These are phyloP conservation scores for Hirtodrosophila alboralis DNA, from an alignment of 2,888 invertebrate species.

Conservation along the genomic window DNA sequence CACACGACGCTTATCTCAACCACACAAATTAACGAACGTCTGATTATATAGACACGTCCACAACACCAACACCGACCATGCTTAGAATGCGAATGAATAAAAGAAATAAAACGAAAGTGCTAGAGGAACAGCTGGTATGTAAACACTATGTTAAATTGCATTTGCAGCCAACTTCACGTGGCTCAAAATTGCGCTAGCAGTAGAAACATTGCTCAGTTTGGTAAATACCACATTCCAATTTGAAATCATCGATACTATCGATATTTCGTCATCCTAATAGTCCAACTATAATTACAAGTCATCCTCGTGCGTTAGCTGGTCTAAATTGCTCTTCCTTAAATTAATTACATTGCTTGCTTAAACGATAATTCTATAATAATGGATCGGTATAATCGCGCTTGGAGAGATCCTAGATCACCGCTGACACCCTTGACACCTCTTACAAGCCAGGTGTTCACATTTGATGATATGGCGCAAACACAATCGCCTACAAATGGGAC, in stretches of 20 bases:
- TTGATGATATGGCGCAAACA: conserved; percentile 40
- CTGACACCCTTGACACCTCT: conserved; percentile 70
- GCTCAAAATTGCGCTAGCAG: conserved; percentile 4
- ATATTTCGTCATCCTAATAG: no score
- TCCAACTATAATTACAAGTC: no score
- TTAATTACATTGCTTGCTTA: neutral
- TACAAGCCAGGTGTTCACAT: conserved; percentile 55
- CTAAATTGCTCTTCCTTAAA: no score
- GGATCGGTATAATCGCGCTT: conserved; percentile 66
- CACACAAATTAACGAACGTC: conserved; percentile 23
- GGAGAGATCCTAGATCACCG: conserved; percentile 71
- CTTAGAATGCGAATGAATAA: conserved; percentile 12
- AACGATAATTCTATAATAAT: conserved; percentile 13
- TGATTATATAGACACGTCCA: conserved; percentile 35
- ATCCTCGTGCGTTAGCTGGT: no score
- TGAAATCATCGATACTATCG: no score
- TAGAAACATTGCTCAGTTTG: no score
- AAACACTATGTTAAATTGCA: conserved; percentile 18
- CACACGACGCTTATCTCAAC: conserved; percentile 41
- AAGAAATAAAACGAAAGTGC: conserved; percentile 18
- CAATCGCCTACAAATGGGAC: conserved; percentile 25
- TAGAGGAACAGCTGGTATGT: conserved; percentile 30
- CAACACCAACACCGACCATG: conserved; percentile 28
- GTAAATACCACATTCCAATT: no score
- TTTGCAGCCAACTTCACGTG: no score